A percentile compares a stretch with the other conserved stretches of the same genome.
These are phyloP conservation scores for Himalopsyche anomala DNA, from an alignment of 2,888 invertebrate genomes.

Conservation along the genomic window DNA sequence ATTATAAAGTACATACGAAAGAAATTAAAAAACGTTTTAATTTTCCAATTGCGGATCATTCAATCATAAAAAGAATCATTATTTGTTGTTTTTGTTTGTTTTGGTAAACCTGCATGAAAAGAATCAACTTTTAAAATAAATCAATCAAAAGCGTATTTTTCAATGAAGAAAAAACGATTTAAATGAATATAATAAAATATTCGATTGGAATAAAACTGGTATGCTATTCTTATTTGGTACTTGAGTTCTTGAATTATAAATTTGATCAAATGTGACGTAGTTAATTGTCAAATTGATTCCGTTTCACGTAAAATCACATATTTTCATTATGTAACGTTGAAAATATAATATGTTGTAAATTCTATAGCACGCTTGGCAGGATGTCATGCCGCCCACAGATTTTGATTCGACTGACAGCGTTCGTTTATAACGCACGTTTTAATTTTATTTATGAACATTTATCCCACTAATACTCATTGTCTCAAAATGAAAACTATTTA, in stretches of 20 bases:
- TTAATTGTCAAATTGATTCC: neutral
- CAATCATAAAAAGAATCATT: no score
- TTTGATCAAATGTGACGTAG: neutral
- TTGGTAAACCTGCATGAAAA: no score
- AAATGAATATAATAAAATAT: no score
- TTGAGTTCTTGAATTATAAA: neutral
- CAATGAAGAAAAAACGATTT: no score
- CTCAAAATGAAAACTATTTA: no score
- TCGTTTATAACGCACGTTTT: conserved; percentile 18
- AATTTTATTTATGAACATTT: conserved; percentile 9
- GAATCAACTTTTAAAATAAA: no score
- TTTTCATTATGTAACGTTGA: neutral
- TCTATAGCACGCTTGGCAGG: neutral
- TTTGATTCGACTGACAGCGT: conserved; percentile 37
- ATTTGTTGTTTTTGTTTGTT: no score
- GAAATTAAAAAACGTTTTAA: no score
- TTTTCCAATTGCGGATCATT: no score
- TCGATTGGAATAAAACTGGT: no score
- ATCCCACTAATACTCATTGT: conserved; percentile 17
- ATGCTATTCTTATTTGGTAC: neutral
- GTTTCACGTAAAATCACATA: neutral
- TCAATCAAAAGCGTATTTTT: no score
- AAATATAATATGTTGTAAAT: conserved; percentile 10
- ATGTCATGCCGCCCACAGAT: conserved; percentile 19
- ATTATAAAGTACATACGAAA: no score